phyloP scores from a whole-genome alignment of 2,797 vertebrate genomes.

The Epinephelus awoara region DNA sequence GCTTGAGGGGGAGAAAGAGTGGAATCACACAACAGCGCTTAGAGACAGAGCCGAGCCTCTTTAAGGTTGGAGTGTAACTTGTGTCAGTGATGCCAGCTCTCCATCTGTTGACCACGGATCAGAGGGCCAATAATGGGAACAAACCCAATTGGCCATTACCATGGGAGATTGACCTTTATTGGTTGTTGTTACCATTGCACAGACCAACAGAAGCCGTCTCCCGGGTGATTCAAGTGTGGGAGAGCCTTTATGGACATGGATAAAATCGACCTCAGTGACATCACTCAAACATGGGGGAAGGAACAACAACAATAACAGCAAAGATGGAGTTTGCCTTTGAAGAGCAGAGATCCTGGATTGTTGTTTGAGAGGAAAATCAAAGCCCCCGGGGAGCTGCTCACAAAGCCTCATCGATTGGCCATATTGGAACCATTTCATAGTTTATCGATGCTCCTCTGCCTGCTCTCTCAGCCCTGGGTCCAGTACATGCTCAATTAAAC shows the following conservation, averaged over 20 bases:
- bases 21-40: slow-evolving; percentile 36
- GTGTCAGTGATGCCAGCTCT: slow-evolving; percentile 71
- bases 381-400: slow-evolving; percentile 76
- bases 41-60: slow-evolving; percentile 49
- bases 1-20: slow-evolving; percentile 23
- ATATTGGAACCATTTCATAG: slow-evolving; percentile 87
- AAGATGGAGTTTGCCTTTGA: slow-evolving; percentile 83
- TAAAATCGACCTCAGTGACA: slow-evolving; percentile 81
- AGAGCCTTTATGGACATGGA: slow-evolving; percentile 82
- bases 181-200: slow-evolving; percentile 79
- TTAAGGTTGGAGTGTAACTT: slow-evolving; percentile 63
- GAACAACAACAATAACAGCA: slow-evolving; percentile 78
- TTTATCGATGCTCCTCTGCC: slow-evolving; percentile 84
- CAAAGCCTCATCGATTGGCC: slow-evolving; percentile 82
- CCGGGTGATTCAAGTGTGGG: slow-evolving; percentile 81
- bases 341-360: slow-evolving; percentile 80
- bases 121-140: slow-evolving; percentile 81
- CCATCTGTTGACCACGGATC: slow-evolving; percentile 82
- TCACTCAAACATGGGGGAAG: slow-evolving; percentile 78
- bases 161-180: slow-evolving; percentile 84
- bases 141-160: slow-evolving; percentile 82
- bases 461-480: slow-evolving; percentile 74
- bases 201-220: slow-evolving; percentile 75
- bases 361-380: slow-evolving; percentile 85
- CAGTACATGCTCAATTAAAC: slow-evolving; percentile 82